Evolutionary conservation across 1,140 invertebrate genomes (phyloP), one percentile per base, ranked within the genome.

Genomic region (Drosophila navojoa): DNA sequence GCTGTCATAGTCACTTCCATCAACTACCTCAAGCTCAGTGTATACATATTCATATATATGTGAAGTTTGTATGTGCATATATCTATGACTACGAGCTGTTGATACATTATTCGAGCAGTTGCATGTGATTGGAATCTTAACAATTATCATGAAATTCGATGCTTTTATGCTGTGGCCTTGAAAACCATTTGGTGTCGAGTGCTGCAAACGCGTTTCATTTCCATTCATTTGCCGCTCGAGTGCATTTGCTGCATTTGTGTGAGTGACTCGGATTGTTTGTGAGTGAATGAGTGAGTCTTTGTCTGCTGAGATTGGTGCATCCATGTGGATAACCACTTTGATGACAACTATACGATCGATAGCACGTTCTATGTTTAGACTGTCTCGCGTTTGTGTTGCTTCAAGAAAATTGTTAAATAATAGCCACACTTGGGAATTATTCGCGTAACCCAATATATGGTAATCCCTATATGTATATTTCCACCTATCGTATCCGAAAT

Each of bases 71-170:
- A 52, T 27, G 57, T 47, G 13, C 40, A 49, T 22, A 57, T 44
- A 15, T 61, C 11, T 44, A 32, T 79, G 47, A 44, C 29, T 25
- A 16, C 11, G 3, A 22, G 35, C 19, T 66, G 27, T 45, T 44
- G 45, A n/a, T 61, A 52, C 16, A 15, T 42, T 32, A 10, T 38
- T 40, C 52, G 32, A 53, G 44, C 72, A 38, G 13, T 49, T 45
- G 69, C 70, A 57, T 68, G 50, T 78, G 66, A 54, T 74, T 69
- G 44, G 67, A 77, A 75, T 42, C 55, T 66, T 19, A 77, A 63
- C 77, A 78, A 76, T 78, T 64, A 81, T 62, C 76, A 53, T 35
- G 77, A 81, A 86, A 86, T 70, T 78, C 55, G 67, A 78, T 78
- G 61, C 54, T 49, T 57, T 49, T 25, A 16, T 40, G n/a, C 44